phyloP scores from a whole-genome alignment of 2,113 vertebrate genomes.

The Recurvirostra avosetta region DNA sequence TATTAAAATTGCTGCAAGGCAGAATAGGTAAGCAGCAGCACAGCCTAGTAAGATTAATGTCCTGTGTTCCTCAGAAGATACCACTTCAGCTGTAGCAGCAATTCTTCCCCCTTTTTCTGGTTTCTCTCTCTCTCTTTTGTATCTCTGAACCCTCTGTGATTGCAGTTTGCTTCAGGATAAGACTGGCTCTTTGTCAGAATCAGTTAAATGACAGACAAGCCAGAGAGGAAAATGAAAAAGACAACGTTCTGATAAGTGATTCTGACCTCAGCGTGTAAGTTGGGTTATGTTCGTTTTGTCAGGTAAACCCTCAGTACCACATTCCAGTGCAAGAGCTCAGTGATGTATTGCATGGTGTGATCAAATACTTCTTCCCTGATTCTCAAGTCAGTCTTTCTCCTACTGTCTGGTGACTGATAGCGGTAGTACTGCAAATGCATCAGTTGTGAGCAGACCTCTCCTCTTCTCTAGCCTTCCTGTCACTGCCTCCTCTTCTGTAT shows the following conservation, averaged over 20 bases:
- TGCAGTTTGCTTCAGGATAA: conserved; percentile 10
- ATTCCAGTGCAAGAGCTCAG: background rate
- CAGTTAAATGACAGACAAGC: background rate
- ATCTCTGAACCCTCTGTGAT: background rate
- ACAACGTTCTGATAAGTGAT: background rate
- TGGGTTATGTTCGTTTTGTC: background rate
- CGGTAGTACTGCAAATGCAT: background rate
- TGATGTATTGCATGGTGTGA: background rate
- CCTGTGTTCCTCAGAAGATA: conserved; percentile 8
- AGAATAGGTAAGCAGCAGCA: conserved; percentile 46
- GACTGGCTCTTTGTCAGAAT: conserved; percentile 23
- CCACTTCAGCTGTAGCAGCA: conserved; percentile 13
- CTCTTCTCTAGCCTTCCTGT: background rate
- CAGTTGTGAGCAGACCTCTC: background rate
- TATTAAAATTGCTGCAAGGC: conserved; percentile 47
- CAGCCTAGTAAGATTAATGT: conserved; percentile 47
- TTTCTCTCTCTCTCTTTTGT: background rate
- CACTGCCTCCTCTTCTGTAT: background rate
- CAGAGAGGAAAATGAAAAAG: conserved; percentile 10
- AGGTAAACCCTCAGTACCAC: background rate
- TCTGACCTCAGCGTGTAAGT: background rate
- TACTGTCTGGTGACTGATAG: background rate
- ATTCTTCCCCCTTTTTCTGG: background rate
- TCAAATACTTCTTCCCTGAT: conserved; percentile 20
- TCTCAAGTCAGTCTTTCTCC: background rate